These are phyloP conservation scores for Acrobasis repandana DNA, from an alignment of 2,888 invertebrate species.

Conservation along the genomic window DNA sequence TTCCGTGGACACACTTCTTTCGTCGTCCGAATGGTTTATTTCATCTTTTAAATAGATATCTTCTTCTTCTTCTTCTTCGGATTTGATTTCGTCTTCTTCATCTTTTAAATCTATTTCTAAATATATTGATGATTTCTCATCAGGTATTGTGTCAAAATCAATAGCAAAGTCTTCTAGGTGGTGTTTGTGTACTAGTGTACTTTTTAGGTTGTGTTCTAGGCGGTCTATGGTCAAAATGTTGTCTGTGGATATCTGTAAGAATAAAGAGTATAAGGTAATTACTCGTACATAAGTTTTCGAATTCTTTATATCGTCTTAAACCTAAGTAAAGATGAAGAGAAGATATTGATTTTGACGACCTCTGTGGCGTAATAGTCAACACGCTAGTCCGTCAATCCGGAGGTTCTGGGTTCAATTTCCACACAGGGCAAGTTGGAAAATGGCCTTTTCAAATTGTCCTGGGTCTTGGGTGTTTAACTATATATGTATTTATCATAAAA, in stretches of 20 bases:
- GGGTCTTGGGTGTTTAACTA: no score
- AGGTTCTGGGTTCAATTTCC: no score
- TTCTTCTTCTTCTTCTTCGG: not conserved
- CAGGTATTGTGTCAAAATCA: not conserved
- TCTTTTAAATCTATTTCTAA: not conserved
- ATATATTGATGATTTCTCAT: not conserved
- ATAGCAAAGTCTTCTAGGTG: not conserved
- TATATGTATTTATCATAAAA: no score
- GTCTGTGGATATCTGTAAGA: constrained; percentile 16
- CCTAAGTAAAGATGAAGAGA: no score
- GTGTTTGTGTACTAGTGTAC: not conserved
- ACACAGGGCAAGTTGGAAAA: no score
- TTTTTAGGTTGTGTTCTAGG: not conserved
- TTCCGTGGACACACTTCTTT: not conserved
- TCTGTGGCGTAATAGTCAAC: no score
- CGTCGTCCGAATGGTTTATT: not conserved
- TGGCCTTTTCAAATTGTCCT: no score
- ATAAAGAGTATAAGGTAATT: not conserved
- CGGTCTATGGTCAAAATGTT: constrained; percentile 11
- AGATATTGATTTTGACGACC: no score
- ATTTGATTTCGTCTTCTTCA: not conserved
- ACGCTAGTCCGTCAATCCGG: no score
- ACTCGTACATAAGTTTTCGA: no score
- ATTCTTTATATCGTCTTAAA: no score
- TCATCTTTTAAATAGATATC: not conserved